Conservation (phyloP, 2,888 invertebrate species). For the Syritta pipiens region DNA sequence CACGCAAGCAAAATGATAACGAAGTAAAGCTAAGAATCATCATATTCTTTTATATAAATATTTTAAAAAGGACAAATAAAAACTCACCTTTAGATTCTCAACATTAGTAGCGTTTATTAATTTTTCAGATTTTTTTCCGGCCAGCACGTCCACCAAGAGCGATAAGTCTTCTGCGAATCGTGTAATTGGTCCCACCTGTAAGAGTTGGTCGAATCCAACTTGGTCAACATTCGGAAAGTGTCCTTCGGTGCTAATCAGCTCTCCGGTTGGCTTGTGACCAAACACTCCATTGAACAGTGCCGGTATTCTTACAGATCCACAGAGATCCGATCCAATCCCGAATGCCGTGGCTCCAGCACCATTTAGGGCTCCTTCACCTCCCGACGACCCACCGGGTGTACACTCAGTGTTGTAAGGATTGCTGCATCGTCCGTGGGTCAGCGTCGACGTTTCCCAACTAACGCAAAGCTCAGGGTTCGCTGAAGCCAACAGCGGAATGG, state of each 20-base stretch:
- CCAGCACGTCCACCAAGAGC: conserved; percentile 84
- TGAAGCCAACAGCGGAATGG: conserved; percentile 90
- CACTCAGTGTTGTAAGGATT: conserved; percentile 90
- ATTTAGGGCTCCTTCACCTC: conserved; percentile 89
- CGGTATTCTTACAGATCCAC: conserved; percentile 92
- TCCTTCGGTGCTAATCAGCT: conserved; percentile 82
- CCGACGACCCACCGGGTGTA: conserved; percentile 93
- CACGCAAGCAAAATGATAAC: too few species aligned
- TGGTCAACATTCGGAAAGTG: conserved; percentile 83
- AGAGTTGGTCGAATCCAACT: conserved; percentile 79
- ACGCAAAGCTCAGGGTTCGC: conserved; percentile 94
- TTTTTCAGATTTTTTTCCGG: conserved; percentile 79
- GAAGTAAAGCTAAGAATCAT: too few species aligned
- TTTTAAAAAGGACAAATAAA: background rate
- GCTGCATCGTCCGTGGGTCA: conserved; percentile 87
- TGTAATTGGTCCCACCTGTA: conserved; percentile 87
- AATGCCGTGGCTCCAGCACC: conserved; percentile 87
- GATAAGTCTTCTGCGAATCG: conserved; percentile 88
- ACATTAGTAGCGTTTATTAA: conserved; percentile 82
- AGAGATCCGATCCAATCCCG: conserved; percentile 91
- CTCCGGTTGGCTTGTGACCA: conserved; percentile 92
- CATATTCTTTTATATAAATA: too few species aligned
- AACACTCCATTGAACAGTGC: conserved; percentile 91
- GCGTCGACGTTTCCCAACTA: conserved; percentile 92
- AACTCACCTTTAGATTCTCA: conserved; percentile 79